Evolutionary conservation across 2,888 invertebrate genomes (phyloP).

Genomic region (Napeogenes inachia): DNA sequence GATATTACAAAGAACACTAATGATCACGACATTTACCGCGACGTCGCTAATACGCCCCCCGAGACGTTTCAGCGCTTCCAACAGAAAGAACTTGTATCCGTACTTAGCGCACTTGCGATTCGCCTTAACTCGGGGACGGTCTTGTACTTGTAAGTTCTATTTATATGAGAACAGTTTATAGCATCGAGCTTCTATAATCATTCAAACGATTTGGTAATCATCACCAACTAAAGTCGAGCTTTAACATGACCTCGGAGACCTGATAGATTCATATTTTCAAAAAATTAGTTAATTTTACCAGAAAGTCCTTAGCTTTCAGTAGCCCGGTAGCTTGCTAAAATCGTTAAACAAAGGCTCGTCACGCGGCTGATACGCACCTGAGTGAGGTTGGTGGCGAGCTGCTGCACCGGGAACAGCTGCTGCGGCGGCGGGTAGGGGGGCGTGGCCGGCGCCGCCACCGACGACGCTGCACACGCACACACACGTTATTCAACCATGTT

Average conservation of each 20-base stretch:
- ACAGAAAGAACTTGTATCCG: slow-evolving; percentile 78
- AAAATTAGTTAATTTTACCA: too few species aligned
- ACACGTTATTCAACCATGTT: background rate
- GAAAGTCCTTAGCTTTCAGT: too few species aligned
- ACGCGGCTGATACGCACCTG: slow-evolving; percentile 43
- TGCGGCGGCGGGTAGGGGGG: slow-evolving; percentile 69
- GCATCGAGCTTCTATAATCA: too few species aligned
- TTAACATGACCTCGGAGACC: too few species aligned
- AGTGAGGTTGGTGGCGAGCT: slow-evolving; percentile 70
- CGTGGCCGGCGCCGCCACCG: slow-evolving; percentile 58
- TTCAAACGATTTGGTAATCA: too few species aligned
- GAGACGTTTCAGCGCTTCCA: slow-evolving; percentile 64
- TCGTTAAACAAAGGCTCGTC: too few species aligned
- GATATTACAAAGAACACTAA: background rate
- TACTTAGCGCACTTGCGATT: slow-evolving; percentile 89
- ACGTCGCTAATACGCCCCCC: slow-evolving; percentile 53
- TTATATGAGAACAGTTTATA: background rate
- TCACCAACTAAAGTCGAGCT: too few species aligned
- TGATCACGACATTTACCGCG: slow-evolving; percentile 34
- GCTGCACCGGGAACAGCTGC: slow-evolving; percentile 69
- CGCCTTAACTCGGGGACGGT: slow-evolving; percentile 89
- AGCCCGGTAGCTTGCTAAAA: too few species aligned
- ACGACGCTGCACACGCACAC: slow-evolving; percentile 47
- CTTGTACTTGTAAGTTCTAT: slow-evolving; percentile 80
- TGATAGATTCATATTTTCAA: too few species aligned